Conservation (phyloP, 2,113 vertebrate species). For the Parus major region DNA sequence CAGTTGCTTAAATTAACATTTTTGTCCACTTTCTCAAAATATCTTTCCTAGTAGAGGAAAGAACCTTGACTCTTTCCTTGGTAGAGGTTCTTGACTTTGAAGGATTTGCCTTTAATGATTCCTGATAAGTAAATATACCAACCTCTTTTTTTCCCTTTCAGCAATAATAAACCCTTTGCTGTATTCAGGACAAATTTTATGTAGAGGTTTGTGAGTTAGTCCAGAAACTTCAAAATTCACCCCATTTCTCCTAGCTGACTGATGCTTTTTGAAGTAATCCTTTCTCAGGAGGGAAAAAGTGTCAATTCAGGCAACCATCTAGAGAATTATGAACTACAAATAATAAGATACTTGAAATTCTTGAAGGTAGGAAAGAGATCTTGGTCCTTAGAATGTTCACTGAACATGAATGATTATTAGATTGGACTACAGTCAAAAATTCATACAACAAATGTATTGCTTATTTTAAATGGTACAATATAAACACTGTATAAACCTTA, state of each 20-base stretch:
- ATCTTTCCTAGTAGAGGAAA: too few relatives aligned
- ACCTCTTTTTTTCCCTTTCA: not conserved
- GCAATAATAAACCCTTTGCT: not conserved
- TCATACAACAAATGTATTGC: not conserved
- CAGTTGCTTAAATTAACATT: not conserved
- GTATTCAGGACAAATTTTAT: not conserved
- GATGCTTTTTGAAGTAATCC: not conserved
- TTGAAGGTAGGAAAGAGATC: not conserved
- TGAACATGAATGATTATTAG: not conserved
- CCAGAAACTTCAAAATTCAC: not conserved
- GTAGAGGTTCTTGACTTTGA: not conserved
- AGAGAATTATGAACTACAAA: not conserved
- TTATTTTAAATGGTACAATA: not conserved
- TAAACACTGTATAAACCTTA: not conserved
- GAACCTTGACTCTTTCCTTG: too few relatives aligned
- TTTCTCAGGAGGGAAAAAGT: not conserved
- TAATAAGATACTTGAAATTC: not conserved
- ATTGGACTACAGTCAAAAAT: not conserved
- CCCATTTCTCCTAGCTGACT: not conserved
- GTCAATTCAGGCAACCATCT: not conserved
- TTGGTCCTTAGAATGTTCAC: not conserved
- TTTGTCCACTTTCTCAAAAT: not conserved
- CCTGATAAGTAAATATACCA: not conserved
- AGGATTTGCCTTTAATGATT: not conserved
- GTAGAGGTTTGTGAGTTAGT: not conserved